Evolutionary conservation across 2,888 invertebrate species (phyloP).

Genomic region (Urechis unicinctus): DNA sequence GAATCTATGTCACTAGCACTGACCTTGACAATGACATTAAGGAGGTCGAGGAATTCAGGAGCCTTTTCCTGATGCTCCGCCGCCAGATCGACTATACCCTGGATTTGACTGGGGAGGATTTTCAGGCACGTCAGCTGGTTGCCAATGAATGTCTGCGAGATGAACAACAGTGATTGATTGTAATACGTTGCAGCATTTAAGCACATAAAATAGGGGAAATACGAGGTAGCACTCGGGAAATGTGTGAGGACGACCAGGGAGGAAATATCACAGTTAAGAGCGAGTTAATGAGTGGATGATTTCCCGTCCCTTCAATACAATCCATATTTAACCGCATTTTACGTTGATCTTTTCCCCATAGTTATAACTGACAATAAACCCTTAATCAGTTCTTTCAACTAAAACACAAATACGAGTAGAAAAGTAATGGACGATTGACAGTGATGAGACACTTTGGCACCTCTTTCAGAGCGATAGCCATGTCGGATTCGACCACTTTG

Average conservation of each 20-base stretch:
- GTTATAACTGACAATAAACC: slow-evolving; percentile 6
- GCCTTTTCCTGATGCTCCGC: slow-evolving; percentile 28
- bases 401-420: no score
- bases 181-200: no score
- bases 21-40: slow-evolving; percentile 29
- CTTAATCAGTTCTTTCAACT: no score
- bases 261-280: no score
- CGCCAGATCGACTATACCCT: slow-evolving; percentile 27
- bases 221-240: no score
- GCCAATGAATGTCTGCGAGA: slow-evolving; percentile 28
- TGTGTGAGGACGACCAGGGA: no score
- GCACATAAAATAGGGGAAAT: no score
- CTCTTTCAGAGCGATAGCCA: slow-evolving; percentile 28
- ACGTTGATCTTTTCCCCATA: not conserved
- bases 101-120: slow-evolving; percentile 28
- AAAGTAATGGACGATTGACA: not conserved
- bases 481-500: slow-evolving; percentile 26
- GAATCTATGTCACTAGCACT: no score
- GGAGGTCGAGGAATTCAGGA: slow-evolving; percentile 29
- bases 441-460: slow-evolving; percentile 4
- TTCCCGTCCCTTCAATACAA: no score
- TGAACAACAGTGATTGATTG: no score
- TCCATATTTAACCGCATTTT: no score
- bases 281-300: no score
- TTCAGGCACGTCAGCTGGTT: slow-evolving; percentile 29